A percentile compares a stretch with the other conserved stretches of the same genome.
phyloP scores from a whole-genome alignment of 2,113 vertebrate genomes.

The Kryptolebias marmoratus region DNA sequence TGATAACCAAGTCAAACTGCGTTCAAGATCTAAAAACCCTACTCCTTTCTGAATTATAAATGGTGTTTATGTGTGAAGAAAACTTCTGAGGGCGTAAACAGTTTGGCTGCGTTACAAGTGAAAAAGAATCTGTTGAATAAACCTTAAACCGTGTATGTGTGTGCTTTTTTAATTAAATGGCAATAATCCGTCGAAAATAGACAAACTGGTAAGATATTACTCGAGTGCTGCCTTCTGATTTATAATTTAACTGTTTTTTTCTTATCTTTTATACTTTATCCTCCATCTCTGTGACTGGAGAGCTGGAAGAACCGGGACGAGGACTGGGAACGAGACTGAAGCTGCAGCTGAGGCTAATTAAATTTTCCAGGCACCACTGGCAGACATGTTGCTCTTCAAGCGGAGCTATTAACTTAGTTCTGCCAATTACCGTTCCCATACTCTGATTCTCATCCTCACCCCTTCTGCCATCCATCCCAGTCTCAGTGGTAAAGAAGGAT shows the following conservation, averaged over 20 bases:
- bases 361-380: constrained; percentile 71
- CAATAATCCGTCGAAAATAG: constrained; percentile 1
- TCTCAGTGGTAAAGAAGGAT: constrained; percentile 21
- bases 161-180: constrained; percentile 1
- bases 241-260: not conserved
- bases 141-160: not conserved
- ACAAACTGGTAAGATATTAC: too few species aligned
- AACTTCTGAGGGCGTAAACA: constrained; percentile 32
- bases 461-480: constrained; percentile 51
- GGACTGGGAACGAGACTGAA: constrained; percentile 31
- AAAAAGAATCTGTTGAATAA: constrained; percentile 4
- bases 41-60: constrained; percentile 57
- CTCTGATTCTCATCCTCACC: constrained; percentile 37
- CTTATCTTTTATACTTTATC: not conserved
- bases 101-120: not conserved
- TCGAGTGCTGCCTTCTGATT: not conserved
- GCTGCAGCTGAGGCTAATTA: constrained; percentile 68
- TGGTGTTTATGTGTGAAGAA: constrained; percentile 59
- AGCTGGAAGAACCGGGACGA: constrained; percentile 17
- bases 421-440: constrained; percentile 66
- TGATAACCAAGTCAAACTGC: constrained; percentile 14
- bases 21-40: constrained; percentile 24
- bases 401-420: constrained; percentile 75
- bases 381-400: constrained; percentile 73
- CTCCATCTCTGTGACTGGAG: constrained; percentile 13